Conservation (phyloP, 1,140 invertebrate species). For the Drosophila obscura region DNA sequence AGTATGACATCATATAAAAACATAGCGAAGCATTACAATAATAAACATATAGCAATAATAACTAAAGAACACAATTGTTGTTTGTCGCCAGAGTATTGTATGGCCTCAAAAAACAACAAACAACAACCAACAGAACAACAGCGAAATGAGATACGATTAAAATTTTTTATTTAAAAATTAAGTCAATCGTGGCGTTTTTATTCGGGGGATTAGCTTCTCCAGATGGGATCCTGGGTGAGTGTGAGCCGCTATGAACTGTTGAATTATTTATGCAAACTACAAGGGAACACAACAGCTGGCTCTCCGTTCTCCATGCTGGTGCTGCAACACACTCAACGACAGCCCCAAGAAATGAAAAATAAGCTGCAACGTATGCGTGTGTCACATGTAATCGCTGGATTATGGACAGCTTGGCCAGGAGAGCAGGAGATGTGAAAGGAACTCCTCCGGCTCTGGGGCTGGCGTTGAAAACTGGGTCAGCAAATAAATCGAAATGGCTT, state of each 20-base stretch:
- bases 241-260: constrained; percentile 16
- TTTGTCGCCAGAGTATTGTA: constrained; percentile 42
- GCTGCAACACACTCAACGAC: constrained; percentile 54
- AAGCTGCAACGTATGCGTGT: constrained; percentile 80
- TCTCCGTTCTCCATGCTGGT: not conserved
- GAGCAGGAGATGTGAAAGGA: constrained; percentile 3
- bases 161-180: constrained; percentile 67
- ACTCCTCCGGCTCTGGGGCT: not conserved
- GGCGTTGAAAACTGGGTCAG: constrained; percentile 70
- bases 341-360: constrained; percentile 77
- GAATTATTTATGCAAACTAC: constrained; percentile 79
- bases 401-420: constrained; percentile 63
- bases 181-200: constrained; percentile 36
- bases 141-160: constrained; percentile 62
- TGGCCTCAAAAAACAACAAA: not conserved
- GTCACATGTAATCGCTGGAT: constrained; percentile 80
- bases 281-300: constrained; percentile 54
- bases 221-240: constrained; percentile 8
- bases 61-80: constrained; percentile 42
- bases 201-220: constrained; percentile 32
- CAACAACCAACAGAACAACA: constrained; percentile 26
- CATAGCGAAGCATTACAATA: constrained; percentile 57
- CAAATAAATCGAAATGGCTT: constrained; percentile 78
- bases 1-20: constrained; percentile 46
- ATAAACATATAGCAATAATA: constrained; percentile 48